A percentile compares a stretch with the other conserved stretches of the same genome.
These are phyloP conservation scores for Pseudoips prasinana DNA, from an alignment of 2,888 invertebrate species.

Conservation along the genomic window DNA sequence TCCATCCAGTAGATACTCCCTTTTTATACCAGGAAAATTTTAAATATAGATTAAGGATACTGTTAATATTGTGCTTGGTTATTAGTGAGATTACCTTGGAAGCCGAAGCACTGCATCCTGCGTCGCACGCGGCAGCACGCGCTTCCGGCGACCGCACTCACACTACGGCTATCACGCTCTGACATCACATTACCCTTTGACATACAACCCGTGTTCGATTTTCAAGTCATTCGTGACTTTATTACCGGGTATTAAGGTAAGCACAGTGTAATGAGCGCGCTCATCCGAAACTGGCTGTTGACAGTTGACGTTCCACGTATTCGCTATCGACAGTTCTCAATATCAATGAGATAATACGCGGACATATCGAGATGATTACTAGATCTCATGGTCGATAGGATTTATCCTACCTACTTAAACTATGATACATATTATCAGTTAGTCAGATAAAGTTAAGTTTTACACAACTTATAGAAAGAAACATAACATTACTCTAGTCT, in stretches of 20 bases:
- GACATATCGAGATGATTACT: conserved; percentile 48
- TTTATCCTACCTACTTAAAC: conserved; percentile 1
- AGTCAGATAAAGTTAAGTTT: too few relatives aligned
- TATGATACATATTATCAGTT: conserved; percentile 1
- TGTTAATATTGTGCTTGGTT: conserved; percentile 6
- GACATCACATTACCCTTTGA: conserved; percentile 64
- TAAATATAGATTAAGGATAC: neutral
- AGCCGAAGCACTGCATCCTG: conserved; percentile 77
- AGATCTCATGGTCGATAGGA: conserved; percentile 36
- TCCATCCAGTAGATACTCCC: conserved; percentile 6
- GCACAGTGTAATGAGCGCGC: conserved; percentile 43
- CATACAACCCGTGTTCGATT: conserved; percentile 51
- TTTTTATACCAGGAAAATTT: neutral
- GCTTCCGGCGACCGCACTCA: conserved; percentile 55
- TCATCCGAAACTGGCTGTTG: conserved; percentile 48
- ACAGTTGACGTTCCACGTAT: conserved; percentile 42
- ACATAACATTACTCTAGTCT: too few relatives aligned
- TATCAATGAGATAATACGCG: conserved; percentile 52
- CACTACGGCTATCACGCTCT: conserved; percentile 66
- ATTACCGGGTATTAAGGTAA: conserved; percentile 39
- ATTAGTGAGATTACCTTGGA: conserved; percentile 61
- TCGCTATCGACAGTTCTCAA: conserved; percentile 52
- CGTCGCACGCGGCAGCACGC: conserved; percentile 73
- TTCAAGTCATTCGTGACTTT: conserved; percentile 28
- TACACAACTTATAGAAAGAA: too few relatives aligned